Base-by-base conservation (phyloP, 2,113 vertebrate genomes). In the Prietella phreatophila region DNA sequence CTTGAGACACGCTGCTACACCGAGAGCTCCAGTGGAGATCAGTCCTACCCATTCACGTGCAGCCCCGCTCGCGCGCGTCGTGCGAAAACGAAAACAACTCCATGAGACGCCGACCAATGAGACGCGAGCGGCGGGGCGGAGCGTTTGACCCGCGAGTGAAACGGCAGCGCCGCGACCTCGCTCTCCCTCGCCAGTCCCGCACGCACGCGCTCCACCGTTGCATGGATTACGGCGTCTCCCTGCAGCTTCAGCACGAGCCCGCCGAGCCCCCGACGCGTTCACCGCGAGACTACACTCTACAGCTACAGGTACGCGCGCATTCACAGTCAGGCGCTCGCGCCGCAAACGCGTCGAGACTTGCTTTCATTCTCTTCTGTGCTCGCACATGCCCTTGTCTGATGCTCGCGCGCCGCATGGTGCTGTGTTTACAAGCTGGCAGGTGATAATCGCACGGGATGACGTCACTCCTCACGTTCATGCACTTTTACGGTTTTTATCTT, bases 191-290 rank as follows among this genome's bases (percentile, higher is more conserved):
- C 89, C 92, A 67, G 67, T 83, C 87, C 53, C 56, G 71, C 71
- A 87, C 89, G 86, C 89, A 82, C 90, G 88, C 91, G 83, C 86
- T 87, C 89, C 91, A 50, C 75, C 90, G 65, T 91, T 95, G 93
- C 63, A 96, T 95, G 95, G 95, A 95, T 95, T 95, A 94, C 69
- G 94, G 92, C 88, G 89, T 96, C 81, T 95, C 94, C 83, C 93
- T 96, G 86, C 93, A 95, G 93, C 93, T 95, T 92, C 93, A 95
- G 92, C 95, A 95, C 86, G 94, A 95, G 89, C 92, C 95, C 91
- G 90, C 93, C 87, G 91, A 94, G 86, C 94, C 91, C 88, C 93
- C 94, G 83, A 94, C 94, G 56, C 94, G 95, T 93, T 90, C 93
- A 81, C 93, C 86, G 39, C 92, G 93, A 93, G 92, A 91, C 78